Percentiles rank a stretch among this genome's conserved stretches.
Conservation (phyloP, 1,140 invertebrate genomes). For the Meteorus sp. region DNA sequence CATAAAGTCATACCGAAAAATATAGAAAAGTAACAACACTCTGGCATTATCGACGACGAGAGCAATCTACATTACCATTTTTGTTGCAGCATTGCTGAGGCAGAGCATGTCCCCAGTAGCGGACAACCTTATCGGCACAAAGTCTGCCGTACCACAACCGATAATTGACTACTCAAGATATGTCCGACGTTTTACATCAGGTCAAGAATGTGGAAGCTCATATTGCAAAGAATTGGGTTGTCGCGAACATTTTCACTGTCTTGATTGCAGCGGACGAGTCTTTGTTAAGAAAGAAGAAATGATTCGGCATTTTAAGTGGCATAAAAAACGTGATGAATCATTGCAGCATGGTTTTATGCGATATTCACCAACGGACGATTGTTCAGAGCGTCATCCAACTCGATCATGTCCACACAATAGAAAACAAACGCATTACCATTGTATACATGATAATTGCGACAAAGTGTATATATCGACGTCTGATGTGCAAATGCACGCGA, state of each 20-base stretch:
- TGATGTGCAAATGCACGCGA: constrained; percentile 99
- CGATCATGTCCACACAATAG: constrained; percentile 87
- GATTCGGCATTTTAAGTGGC: constrained; percentile 99
- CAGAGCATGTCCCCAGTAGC: constrained; percentile 57
- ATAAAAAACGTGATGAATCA: constrained; percentile 97
- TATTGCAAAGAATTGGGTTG: constrained; percentile 66
- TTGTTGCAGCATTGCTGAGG: constrained; percentile 54
- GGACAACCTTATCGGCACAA: constrained; percentile 48
- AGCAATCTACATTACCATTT: constrained; percentile 6
- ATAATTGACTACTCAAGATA: constrained; percentile 72
- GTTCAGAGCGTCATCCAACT: constrained; percentile 71
- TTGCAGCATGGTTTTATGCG: constrained; percentile 96
- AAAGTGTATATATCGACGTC: constrained; percentile 98
- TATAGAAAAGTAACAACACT: too few species aligned
- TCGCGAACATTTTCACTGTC: constrained; percentile 95
- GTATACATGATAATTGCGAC: constrained; percentile 93
- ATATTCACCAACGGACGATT: constrained; percentile 90
- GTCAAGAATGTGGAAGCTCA: constrained; percentile 69
- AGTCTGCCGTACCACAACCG: constrained; percentile 48
- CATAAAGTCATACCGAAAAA: too few species aligned
- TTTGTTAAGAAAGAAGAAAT: constrained; percentile 99
- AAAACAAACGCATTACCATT: constrained; percentile 98
- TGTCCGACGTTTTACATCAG: constrained; percentile 68
- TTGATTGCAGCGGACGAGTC: constrained; percentile 86
- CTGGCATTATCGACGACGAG: neutral